Conservation (phyloP, 2,113 vertebrate species). For the Tenebrosternarchus preto region DNA sequence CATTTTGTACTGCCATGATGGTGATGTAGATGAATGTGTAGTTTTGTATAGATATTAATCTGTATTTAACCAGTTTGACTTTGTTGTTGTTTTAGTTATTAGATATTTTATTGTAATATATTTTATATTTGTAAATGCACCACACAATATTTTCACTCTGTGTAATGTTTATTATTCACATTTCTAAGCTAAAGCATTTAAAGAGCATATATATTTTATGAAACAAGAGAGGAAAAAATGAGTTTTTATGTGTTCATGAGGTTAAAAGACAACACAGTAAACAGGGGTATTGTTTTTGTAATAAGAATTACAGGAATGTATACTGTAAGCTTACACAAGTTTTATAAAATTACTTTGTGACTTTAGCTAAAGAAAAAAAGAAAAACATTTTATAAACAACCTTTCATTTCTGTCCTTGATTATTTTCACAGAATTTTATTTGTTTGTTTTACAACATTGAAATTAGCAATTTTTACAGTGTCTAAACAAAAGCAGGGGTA, state of each 20-base stretch:
- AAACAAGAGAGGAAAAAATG: no score
- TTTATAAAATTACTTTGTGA: background rate
- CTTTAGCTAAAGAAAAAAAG: background rate
- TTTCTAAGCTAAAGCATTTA: background rate
- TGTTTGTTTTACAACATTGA: background rate
- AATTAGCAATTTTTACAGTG: background rate
- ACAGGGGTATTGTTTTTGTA: background rate
- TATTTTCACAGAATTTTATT: background rate
- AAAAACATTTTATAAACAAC: background rate
- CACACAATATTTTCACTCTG: background rate
- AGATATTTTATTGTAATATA: background rate
- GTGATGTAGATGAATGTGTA: background rate
- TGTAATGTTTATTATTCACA: background rate
- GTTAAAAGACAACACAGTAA: no score
- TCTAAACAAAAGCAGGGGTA: slow-evolving; percentile 15
- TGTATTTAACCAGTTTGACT: background rate
- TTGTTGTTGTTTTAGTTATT: background rate
- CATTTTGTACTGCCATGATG: background rate
- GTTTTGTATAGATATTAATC: background rate
- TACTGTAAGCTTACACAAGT: background rate
- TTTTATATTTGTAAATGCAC: background rate
- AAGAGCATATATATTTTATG: no score
- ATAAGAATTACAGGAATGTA: background rate
- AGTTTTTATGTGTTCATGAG: no score
- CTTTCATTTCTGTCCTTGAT: background rate